Conservation (phyloP, 2,113 vertebrate species). For the Gracilinanus agilis region DNA sequence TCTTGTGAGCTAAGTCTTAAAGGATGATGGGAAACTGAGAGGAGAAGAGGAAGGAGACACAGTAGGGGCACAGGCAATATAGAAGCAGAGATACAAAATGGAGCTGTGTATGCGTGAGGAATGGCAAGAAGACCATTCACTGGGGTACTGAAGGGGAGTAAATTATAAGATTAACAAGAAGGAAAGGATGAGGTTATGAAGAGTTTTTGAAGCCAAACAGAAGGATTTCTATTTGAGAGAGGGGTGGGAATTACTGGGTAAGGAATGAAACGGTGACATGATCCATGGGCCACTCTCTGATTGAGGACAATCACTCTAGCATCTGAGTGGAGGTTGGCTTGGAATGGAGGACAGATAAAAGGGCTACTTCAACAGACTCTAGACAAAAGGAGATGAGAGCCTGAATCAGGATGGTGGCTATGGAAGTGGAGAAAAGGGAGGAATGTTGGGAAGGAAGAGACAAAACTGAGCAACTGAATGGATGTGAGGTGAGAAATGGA, state of each 20-base stretch:
- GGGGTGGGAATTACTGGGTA: background rate
- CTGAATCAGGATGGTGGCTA: background rate
- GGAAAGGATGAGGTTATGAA: background rate
- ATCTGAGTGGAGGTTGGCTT: background rate
- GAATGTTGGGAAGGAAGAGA: background rate
- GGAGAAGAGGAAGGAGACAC: background rate
- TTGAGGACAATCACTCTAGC: background rate
- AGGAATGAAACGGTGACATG: background rate
- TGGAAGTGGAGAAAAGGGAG: background rate
- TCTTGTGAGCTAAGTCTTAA: background rate
- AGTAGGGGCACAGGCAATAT: background rate
- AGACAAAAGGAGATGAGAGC: background rate
- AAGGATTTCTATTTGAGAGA: background rate
- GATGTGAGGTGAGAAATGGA: background rate
- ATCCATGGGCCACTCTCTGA: background rate
- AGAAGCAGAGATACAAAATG: background rate
- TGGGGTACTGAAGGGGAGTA: background rate
- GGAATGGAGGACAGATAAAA: background rate
- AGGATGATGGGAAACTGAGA: background rate
- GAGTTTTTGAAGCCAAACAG: background rate
- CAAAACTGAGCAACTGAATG: background rate
- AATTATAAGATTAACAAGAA: background rate
- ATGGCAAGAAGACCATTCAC: background rate
- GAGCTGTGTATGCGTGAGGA: background rate
- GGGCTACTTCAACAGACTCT: background rate